These are phyloP conservation scores for Liopterus haemorrhoidalis DNA, from an alignment of 2,888 invertebrate species.

Conservation along the genomic window DNA sequence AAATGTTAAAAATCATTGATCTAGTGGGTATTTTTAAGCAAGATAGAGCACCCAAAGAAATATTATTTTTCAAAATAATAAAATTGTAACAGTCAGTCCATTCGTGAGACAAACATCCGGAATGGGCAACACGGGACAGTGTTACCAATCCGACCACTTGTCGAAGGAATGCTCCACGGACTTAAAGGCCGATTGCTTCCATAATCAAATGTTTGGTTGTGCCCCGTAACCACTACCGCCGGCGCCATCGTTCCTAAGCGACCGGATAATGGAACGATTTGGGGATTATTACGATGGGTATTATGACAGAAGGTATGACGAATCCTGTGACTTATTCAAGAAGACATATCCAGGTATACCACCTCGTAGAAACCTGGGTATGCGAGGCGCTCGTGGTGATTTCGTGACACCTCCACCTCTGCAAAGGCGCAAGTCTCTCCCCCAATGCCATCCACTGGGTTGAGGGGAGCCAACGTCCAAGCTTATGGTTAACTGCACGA, in stretches of 20 bases:
- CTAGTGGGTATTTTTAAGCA: too few species aligned
- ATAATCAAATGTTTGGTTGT: constrained; percentile 81
- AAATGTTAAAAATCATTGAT: too few species aligned
- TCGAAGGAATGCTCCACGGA: constrained; percentile 91
- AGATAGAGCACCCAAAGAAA: too few species aligned
- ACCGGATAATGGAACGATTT: constrained; percentile 86
- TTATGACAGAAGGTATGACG: constrained; percentile 75
- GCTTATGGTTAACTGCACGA: constrained; percentile 58
- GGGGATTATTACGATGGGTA: constrained; percentile 74
- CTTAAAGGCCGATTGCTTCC: constrained; percentile 74
- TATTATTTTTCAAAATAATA: too few species aligned
- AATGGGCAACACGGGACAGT: constrained; percentile 94
- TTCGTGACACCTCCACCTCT: constrained; percentile 68
- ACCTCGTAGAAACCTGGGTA: constrained; percentile 47
- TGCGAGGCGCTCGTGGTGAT: constrained; percentile 53
- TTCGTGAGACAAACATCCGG: constrained; percentile 90
- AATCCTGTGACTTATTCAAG: constrained; percentile 75
- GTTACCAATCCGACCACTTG: constrained; percentile 94
- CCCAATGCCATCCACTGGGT: constrained; percentile 57
- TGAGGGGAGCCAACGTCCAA: constrained; percentile 54
- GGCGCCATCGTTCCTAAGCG: constrained; percentile 83
- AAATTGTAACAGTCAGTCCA: too few species aligned
- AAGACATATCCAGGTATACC: constrained; percentile 63
- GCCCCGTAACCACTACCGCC: constrained; percentile 88
- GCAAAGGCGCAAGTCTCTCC: constrained; percentile 69